Conservation (phyloP, 2,113 vertebrate genomes). For the Eublepharis macularius region DNA sequence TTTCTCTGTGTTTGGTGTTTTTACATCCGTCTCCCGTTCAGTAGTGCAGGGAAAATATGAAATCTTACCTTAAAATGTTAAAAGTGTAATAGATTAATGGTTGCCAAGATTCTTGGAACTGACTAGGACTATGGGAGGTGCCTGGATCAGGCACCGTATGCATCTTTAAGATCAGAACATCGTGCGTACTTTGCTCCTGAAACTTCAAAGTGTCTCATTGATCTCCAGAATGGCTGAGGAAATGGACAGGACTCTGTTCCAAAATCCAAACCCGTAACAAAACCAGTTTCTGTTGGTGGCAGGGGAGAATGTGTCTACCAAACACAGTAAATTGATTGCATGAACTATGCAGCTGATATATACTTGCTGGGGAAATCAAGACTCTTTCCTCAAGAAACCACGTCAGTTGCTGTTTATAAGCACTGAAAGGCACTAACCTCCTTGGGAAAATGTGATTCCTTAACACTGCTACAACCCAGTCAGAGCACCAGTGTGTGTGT, state of each 20-base stretch:
- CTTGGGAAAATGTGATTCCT: background rate
- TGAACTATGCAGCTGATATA: background rate
- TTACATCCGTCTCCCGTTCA: background rate
- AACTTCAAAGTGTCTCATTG: constrained; percentile 4
- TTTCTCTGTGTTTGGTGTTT: background rate
- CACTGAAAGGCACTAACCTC: background rate
- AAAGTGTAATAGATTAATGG: background rate
- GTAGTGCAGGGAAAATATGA: background rate
- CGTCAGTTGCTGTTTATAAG: background rate
- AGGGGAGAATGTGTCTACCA: background rate
- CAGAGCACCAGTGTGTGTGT: no score
- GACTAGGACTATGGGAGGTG: constrained; percentile 2
- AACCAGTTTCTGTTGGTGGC: background rate
- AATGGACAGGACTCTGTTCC: background rate
- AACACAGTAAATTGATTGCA: background rate
- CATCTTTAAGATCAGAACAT: constrained; percentile 11
- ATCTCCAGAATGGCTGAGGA: background rate
- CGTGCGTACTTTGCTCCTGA: constrained; percentile 3
- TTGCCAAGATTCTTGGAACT: constrained; percentile 12
- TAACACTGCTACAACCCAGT: no score
- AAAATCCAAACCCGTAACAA: background rate
- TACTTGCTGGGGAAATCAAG: background rate
- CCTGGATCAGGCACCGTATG: background rate
- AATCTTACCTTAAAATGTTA: background rate
- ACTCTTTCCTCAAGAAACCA: background rate